Evolutionary conservation across 2,888 invertebrate genomes (phyloP), one percentile per base, ranked within the genome.

Genomic region (Agriopis marginaria): DNA sequence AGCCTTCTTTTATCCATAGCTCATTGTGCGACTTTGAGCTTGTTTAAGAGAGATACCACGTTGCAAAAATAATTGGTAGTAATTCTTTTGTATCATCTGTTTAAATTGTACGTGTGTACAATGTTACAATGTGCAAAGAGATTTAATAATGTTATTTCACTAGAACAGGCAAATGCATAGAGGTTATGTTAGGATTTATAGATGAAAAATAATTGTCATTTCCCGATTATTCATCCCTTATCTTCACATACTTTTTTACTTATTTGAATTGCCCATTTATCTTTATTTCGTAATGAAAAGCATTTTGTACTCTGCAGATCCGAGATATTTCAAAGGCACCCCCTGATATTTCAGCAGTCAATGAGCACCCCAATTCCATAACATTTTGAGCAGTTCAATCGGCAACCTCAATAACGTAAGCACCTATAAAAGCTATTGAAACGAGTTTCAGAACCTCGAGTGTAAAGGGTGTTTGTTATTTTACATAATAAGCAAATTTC

Each of bases 401-500:
- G 56, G 42, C 62, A 45, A 62, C 56, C 49, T 42, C 56, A 63
- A 70, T 63, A 62, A 70, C 70, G 65, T 62, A 65, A 70, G 61
- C 69, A 58, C 62, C 61, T 39, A 66, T 70, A 70, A 66, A 70
- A 65, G 66, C 62, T 58, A 70, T 70, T 66, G 65, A 66, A 66
- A 70, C 53, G 62, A 53, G 62, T 42, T 53, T 66, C 58, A 51
- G 42, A 32, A 51, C 9, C 47, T 51, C 49, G 32, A 59, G 9
- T 66, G 56, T 54, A 62, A 47, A 44, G 65, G 51, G 0, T 64
- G 61, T 50, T 59, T 39, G 11, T 23, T 49, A 54, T 54, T 40
- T 56, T 39, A 39, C 32, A 5, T 32, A 32, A 39, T 39, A 53
- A 12, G 32, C 32, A 32, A 32, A 32, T 32, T 32, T 32, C 4